phyloP scores from a whole-genome alignment of 2,888 invertebrate species.

The Epinotia demarniana region DNA sequence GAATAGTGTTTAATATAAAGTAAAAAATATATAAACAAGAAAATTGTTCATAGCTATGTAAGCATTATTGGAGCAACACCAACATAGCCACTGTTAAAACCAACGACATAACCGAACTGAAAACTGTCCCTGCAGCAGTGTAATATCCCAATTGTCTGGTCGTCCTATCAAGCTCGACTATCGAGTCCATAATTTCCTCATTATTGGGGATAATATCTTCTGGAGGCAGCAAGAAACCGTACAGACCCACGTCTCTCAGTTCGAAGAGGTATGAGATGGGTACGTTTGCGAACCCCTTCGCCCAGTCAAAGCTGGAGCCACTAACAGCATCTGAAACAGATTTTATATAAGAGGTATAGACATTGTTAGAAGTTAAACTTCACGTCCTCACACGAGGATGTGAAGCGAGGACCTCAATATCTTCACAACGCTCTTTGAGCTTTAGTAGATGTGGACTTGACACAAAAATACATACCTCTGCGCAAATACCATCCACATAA shows the following conservation, averaged over 20 bases:
- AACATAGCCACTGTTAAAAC: conserved; percentile 47
- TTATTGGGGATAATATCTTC: conserved; percentile 77
- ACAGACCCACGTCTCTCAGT: conserved; percentile 80
- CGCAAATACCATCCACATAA: too few relatives aligned
- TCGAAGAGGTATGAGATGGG: conserved; percentile 84
- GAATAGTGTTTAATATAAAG: not conserved
- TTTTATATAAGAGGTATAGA: not conserved
- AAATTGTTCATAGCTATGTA: not conserved
- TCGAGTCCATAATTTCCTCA: conserved; percentile 72
- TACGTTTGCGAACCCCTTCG: conserved; percentile 78
- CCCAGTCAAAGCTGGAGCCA: conserved; percentile 83
- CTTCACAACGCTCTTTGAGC: too few relatives aligned
- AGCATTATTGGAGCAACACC: conserved; percentile 40
- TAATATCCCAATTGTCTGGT: conserved; percentile 60
- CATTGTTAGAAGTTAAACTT: too few relatives aligned
- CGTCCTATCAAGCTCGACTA: conserved; percentile 65
- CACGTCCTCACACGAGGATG: too few relatives aligned
- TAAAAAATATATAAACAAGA: not conserved
- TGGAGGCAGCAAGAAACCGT: conserved; percentile 83
- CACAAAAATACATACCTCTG: too few relatives aligned
- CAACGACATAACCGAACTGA: conserved; percentile 48
- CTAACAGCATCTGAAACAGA: conserved; percentile 68
- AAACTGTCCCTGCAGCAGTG: conserved; percentile 48
- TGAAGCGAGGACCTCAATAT: too few relatives aligned
- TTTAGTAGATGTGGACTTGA: too few relatives aligned